These are phyloP conservation scores for Ceramica pisi DNA, from an alignment of 2,888 invertebrate species.

Conservation along the genomic window DNA sequence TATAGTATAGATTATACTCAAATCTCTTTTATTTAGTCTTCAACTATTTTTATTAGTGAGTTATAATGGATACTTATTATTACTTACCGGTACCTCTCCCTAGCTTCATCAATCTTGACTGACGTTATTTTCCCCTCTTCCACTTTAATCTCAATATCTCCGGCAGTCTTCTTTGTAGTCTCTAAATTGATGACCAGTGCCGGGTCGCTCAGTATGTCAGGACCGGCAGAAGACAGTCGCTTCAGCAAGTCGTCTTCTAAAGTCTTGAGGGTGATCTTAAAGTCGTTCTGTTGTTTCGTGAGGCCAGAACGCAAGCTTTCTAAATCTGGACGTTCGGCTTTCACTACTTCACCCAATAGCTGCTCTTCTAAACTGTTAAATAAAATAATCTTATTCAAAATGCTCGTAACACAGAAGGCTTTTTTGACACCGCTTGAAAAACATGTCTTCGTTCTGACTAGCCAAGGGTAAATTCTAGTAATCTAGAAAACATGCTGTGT, in stretches of 20 bases:
- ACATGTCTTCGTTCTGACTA: too few relatives aligned
- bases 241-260: conserved; percentile 98
- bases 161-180: conserved; percentile 97
- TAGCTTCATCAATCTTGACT: conserved; percentile 96
- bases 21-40: too few relatives aligned
- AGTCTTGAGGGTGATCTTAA: conserved; percentile 97
- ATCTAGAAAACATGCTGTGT: too few relatives aligned
- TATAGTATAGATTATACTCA: too few relatives aligned
- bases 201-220: conserved; percentile 97
- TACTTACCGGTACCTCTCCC: conserved; percentile 94
- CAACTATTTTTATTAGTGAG: neutral
- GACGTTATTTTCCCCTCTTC: conserved; percentile 96
- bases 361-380: conserved; percentile 95
- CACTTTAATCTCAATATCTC: conserved; percentile 96
- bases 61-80: neutral
- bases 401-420: neutral
- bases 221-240: conserved; percentile 96
- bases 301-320: conserved; percentile 95
- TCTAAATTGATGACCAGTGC: conserved; percentile 97
- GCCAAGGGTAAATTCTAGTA: too few relatives aligned
- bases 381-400: neutral
- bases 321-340: conserved; percentile 97
- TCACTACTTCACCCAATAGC: conserved; percentile 97
- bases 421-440: neutral
- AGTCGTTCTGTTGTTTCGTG: conserved; percentile 98